Percentiles rank a stretch among this genome's conserved stretches.
Evolutionary conservation across 2,113 vertebrate genomes (phyloP).

Genomic region (Macrotis lagotis): DNA sequence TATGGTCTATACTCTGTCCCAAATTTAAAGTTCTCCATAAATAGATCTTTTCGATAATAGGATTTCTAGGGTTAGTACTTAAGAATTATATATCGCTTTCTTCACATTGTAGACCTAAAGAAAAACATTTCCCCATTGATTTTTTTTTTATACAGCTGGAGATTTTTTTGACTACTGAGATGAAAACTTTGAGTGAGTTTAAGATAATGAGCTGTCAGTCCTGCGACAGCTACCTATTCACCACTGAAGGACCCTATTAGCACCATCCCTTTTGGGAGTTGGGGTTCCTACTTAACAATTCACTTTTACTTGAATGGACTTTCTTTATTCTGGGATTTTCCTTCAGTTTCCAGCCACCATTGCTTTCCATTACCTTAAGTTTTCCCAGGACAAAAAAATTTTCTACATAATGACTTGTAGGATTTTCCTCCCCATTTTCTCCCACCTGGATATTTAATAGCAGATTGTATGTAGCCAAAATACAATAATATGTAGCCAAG

Average conservation of each 20-base stretch:
- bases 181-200: background rate
- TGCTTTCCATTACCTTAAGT: background rate
- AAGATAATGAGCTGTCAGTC: background rate
- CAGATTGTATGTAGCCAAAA: background rate
- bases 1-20: background rate
- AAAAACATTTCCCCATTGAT: background rate
- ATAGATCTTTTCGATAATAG: background rate
- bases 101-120: background rate
- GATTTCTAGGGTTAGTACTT: background rate
- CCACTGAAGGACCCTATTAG: fast-evolving
- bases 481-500: background rate
- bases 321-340: background rate
- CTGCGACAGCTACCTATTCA: background rate
- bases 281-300: background rate
- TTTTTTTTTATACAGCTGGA: background rate
- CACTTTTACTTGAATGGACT: background rate
- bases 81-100: conserved; percentile 22
- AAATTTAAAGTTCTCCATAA: conserved; percentile 3
- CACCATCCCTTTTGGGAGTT: background rate
- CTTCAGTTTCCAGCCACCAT: background rate
- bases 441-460: background rate
- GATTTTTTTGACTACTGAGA: background rate
- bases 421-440: background rate
- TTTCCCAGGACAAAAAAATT: background rate
- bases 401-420: background rate